Evolutionary conservation across 2,888 invertebrate species (phyloP).

Genomic region (Anthrax anthrax): DNA sequence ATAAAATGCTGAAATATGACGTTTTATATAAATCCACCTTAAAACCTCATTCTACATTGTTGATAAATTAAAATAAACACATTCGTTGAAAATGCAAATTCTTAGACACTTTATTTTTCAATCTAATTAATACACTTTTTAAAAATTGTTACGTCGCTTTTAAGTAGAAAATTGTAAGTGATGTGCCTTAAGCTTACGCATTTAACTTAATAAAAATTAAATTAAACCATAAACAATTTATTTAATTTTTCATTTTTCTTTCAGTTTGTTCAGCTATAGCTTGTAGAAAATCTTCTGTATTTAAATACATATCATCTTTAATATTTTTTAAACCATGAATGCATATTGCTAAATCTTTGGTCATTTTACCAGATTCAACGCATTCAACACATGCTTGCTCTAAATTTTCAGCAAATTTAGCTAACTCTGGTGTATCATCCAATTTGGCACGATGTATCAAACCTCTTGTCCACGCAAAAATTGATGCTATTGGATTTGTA

Average conservation of each 20-base stretch:
- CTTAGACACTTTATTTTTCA: no score
- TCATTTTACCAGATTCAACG: slow-evolving; percentile 71
- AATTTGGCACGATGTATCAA: slow-evolving; percentile 69
- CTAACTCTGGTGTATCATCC: slow-evolving; percentile 60
- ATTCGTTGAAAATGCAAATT: no score
- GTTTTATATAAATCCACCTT: no score
- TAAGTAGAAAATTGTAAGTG: no score
- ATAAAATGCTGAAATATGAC: no score
- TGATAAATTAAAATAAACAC: no score
- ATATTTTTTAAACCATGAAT: slow-evolving; percentile 71
- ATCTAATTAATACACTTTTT: no score
- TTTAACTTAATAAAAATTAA: no score
- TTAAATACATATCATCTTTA: slow-evolving; percentile 66
- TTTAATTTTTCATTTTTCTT: slow-evolving; percentile 25
- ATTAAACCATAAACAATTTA: no score
- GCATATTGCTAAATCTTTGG: slow-evolving; percentile 77
- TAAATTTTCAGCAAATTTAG: slow-evolving; percentile 51
- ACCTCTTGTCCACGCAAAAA: slow-evolving; percentile 83
- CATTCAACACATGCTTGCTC: slow-evolving; percentile 75
- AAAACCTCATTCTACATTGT: no score
- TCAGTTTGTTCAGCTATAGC: slow-evolving; percentile 64
- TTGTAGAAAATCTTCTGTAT: slow-evolving; percentile 74
- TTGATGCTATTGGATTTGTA: slow-evolving; percentile 82
- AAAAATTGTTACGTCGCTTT: no score
- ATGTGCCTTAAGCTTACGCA: no score